Evolutionary conservation across 2,888 invertebrate genomes (phyloP).

Genomic region (Vesta saturnalis): DNA sequence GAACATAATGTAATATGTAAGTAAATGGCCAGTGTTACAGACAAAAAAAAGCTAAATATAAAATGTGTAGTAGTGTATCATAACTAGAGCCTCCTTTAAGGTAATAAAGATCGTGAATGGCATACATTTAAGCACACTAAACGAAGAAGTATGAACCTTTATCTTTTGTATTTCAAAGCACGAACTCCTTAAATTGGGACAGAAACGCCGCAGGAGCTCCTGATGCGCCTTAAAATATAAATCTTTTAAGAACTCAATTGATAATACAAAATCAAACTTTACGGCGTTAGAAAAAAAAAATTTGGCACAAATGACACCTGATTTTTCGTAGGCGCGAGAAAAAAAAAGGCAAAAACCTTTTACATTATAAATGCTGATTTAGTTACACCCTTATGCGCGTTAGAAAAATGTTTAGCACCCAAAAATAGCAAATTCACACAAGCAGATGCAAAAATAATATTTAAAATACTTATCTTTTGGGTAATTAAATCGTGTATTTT

Average conservation of each 20-base stretch:
- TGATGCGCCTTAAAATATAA: neutral
- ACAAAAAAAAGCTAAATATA: too few relatives aligned
- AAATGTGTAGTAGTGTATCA: neutral
- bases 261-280: constrained; percentile 1
- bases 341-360: neutral
- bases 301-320: neutral
- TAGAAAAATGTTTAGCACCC: neutral
- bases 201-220: neutral
- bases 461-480: too few relatives aligned
- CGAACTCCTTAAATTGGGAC: constrained; percentile 1
- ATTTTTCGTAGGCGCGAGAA: neutral
- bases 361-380: neutral
- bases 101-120: constrained; percentile 1
- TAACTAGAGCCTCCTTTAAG: neutral
- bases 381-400: neutral
- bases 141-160: neutral
- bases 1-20: too few relatives aligned
- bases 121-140: neutral
- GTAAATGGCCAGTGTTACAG: too few relatives aligned
- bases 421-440: neutral
- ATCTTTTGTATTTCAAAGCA: constrained; percentile 1
- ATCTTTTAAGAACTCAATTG: neutral
- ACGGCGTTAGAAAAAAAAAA: neutral
- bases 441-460: neutral
- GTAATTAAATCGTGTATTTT: too few relatives aligned